Conservation (phyloP, 2,113 vertebrate genomes). For the Vombatus ursinus region DNA sequence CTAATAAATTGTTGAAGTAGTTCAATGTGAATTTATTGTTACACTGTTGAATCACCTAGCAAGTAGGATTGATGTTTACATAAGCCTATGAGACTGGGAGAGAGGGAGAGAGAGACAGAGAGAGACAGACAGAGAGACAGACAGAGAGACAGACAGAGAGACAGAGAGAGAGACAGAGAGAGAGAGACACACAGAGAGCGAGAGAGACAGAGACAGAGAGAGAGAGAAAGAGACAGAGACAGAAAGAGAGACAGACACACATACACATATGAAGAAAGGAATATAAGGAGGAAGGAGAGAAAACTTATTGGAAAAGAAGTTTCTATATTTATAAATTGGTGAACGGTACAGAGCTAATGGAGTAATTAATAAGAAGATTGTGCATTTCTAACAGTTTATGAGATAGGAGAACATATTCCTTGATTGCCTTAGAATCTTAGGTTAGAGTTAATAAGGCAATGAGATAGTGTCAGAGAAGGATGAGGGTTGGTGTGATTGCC, state of each 20-base stretch:
- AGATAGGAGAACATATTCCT: not conserved
- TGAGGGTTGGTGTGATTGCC: not conserved
- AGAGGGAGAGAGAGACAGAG: no score
- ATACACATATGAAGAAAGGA: not conserved
- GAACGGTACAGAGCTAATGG: not conserved
- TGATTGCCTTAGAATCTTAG: not conserved
- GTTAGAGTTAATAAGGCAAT: not conserved
- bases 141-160: no score
- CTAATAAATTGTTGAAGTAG: not conserved
- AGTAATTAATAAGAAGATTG: not conserved
- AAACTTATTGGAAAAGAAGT: not conserved
- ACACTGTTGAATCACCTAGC: not conserved
- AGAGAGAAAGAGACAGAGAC: not conserved
- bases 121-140: no score
- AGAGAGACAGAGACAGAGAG: no score
- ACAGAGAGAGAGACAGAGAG: no score
- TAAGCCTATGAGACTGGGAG: not conserved
- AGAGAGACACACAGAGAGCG: no score
- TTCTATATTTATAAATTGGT: not conserved
- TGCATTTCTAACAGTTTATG: not conserved
- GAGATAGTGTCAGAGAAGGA: not conserved
- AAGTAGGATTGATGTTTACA: not conserved
- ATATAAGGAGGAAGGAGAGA: not conserved
- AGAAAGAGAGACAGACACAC: not conserved
- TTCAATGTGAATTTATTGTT: not conserved